Evolutionary conservation across 1,140 invertebrate species (phyloP).

Genomic region (Panagrolaimus sp.): DNA sequence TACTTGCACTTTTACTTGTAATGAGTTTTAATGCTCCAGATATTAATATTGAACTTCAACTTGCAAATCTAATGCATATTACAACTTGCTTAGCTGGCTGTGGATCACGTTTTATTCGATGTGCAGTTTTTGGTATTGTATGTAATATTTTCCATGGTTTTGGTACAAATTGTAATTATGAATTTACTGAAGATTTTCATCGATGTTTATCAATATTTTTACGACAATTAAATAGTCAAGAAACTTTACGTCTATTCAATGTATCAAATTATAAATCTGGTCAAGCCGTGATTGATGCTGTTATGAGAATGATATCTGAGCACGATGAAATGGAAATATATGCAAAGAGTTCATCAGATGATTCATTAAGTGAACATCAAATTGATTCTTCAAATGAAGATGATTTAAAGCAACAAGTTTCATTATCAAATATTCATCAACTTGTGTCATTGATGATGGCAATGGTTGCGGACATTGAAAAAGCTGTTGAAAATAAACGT

Average conservation of each 20-base stretch:
- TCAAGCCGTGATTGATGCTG: conserved; percentile 20
- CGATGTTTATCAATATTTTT: conserved; percentile 26
- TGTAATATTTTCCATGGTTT: conserved; percentile 29
- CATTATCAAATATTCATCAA: conserved; percentile 22
- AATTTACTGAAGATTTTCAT: conserved; percentile 18
- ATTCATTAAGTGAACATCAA: conserved; percentile 8
- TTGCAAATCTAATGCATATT: conserved; percentile 30
- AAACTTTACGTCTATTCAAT: conserved; percentile 24
- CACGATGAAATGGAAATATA: conserved; percentile 6
- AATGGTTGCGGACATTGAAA: conserved; percentile 17
- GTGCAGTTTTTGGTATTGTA: conserved; percentile 20
- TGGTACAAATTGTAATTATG: conserved; percentile 18
- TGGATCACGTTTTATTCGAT: conserved; percentile 20
- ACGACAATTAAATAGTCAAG: conserved; percentile 25
- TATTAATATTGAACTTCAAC: conserved; percentile 18
- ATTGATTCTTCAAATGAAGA: conserved; percentile 7
- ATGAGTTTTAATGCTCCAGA: conserved; percentile 20
- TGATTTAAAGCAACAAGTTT: not conserved
- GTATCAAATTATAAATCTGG: conserved; percentile 17
- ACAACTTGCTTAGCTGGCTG: conserved; percentile 23
- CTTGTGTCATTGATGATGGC: conserved; percentile 21
- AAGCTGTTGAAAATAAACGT: conserved; percentile 13
- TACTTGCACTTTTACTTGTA: conserved; percentile 23
- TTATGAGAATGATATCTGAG: conserved; percentile 12
- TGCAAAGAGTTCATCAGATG: not conserved